Evolutionary conservation across 1,140 invertebrate genomes (phyloP), one percentile per base, ranked within the genome.

Genomic region (Hyles euphorbiae): DNA sequence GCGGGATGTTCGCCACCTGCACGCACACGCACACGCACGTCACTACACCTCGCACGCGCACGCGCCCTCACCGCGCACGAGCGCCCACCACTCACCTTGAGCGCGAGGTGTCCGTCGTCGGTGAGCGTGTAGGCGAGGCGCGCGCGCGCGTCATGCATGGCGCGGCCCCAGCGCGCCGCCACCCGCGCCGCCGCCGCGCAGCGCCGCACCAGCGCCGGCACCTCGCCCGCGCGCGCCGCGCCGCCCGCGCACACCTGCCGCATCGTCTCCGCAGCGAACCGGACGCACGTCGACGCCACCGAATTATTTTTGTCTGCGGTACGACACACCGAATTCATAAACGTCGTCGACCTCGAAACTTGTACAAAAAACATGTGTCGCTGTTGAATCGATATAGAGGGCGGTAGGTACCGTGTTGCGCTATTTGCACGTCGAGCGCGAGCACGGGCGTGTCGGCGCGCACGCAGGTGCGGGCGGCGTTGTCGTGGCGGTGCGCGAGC

Each of bases 1-100:
- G 70, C 0, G 74, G 74, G 3, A 83, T 49, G 55, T 82, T 83
- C n/a, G 76, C 83, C 60, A 86, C 83, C 81, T 86, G 59, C 1
- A 7, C 43, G 46, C 34, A 58, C 8, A 62, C 34, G 3, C 4
- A 51, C 11, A 10, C n/a, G 4, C 5, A 56, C 6, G 36, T 34
- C 8, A 40, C 36, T 5, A 1, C 36, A 8, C 22, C 22, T 22
- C 22, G 22, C 60, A 85, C 63, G 2, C 52, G 59, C 62, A 83
- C 68, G 22, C 58, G 82, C 79, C 78, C 78, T 82, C 3, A 86
- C 78, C 0, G 74, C 71, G 3, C 81, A 72, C 0, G 81, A 0
- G 74, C 22, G 22, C 22, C 22, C 22, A 22, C 22, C 7, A 43
- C 46, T 57, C 34, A 77, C 80, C 72, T 77, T 78, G 5, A 83